Conservation (phyloP, 2,888 invertebrate genomes). For the Lordiphosa andalusiaca region DNA sequence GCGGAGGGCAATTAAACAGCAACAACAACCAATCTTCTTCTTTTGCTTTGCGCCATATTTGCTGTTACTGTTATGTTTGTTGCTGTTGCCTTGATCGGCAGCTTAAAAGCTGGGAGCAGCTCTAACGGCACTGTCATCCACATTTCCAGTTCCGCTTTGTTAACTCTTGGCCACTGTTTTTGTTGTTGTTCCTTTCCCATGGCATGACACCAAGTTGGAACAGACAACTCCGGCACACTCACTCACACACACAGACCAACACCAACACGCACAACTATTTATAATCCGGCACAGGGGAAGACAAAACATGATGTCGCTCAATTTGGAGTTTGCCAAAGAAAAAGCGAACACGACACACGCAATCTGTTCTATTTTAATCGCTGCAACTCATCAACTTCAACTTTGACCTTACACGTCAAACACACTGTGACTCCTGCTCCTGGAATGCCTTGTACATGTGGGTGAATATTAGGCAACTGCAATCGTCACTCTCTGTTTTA, state of each 20-base stretch:
- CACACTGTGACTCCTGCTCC: constrained; percentile 19
- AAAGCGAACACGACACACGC: constrained; percentile 49
- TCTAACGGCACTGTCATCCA: constrained; percentile 62
- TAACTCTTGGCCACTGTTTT: constrained; percentile 63
- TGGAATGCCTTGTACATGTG: constrained; percentile 7
- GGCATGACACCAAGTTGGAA: constrained; percentile 6
- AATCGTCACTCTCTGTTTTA: background rate
- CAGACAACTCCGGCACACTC: constrained; percentile 29
- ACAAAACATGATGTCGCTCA: constrained; percentile 11
- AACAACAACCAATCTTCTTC: background rate
- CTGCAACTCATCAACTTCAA: constrained; percentile 44
- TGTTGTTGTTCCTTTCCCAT: constrained; percentile 39
- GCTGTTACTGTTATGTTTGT: constrained; percentile 21
- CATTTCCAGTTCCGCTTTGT: constrained; percentile 73
- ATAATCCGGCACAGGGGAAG: constrained; percentile 22
- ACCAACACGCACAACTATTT: constrained; percentile 30
- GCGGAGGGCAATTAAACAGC: constrained; percentile 17
- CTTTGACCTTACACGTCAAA: constrained; percentile 42
- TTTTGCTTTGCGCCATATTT: constrained; percentile 4
- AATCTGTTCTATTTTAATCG: constrained; percentile 68
- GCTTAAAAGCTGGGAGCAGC: constrained; percentile 57
- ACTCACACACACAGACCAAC: constrained; percentile 16
- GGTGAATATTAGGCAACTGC: background rate
- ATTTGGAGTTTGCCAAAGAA: constrained; percentile 9
- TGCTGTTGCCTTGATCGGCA: constrained; percentile 38